Conservation (phyloP, 2,888 invertebrate species). For the Altica lythri region DNA sequence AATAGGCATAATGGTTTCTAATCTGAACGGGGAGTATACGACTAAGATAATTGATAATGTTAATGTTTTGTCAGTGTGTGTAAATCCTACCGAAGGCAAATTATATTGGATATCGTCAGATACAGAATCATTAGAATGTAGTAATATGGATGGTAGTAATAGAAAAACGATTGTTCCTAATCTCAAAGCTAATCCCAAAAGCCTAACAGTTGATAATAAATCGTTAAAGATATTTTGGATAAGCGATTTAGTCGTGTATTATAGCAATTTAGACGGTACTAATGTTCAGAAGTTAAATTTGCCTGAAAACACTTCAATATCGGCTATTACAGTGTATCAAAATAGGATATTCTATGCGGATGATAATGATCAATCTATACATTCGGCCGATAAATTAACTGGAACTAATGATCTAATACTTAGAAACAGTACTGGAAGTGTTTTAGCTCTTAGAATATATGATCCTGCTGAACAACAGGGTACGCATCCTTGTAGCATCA, state of each 20-base stretch:
- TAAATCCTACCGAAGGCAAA: constrained; percentile 67
- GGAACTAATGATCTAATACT: constrained; percentile 57
- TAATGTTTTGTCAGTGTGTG: constrained; percentile 68
- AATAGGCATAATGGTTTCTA: constrained; percentile 70
- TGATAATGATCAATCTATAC: constrained; percentile 67
- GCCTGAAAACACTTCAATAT: constrained; percentile 58
- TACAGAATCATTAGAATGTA: constrained; percentile 60
- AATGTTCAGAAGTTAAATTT: constrained; percentile 46
- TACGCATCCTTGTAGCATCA: constrained; percentile 62
- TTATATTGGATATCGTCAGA: constrained; percentile 60
- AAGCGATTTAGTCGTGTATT: constrained; percentile 63
- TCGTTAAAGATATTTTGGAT: constrained; percentile 70
- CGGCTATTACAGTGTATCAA: constrained; percentile 70
- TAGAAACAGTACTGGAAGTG: constrained; percentile 60
- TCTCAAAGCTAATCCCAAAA: constrained; percentile 49
- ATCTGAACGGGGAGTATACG: constrained; percentile 73
- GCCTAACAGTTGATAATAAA: constrained; percentile 48
- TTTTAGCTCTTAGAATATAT: constrained; percentile 72
- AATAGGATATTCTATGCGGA: constrained; percentile 72
- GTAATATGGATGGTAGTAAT: constrained; percentile 69
- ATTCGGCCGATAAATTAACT: constrained; percentile 65
- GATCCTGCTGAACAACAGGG: constrained; percentile 69
- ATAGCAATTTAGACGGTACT: constrained; percentile 51
- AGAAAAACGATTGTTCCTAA: constrained; percentile 50
- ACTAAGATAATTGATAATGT: constrained; percentile 55